Conservation (phyloP, 2,113 vertebrate genomes). For the Gasterosteus nipponicus region DNA sequence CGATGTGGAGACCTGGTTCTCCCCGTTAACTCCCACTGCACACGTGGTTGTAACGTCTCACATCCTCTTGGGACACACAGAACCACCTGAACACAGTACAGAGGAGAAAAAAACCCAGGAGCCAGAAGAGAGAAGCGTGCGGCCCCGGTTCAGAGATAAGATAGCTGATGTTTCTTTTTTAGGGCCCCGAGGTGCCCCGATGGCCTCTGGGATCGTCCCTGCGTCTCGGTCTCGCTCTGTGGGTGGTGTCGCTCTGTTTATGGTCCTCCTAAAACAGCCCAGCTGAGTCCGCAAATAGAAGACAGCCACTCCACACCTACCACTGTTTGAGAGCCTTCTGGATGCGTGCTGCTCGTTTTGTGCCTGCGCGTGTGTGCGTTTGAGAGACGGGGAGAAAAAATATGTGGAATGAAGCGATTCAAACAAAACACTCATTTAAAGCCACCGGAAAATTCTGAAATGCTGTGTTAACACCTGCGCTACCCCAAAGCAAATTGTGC, state of each 20-base stretch:
- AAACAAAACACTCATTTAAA: background rate
- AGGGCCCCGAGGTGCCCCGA: slow-evolving; percentile 39
- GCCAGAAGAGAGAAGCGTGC: background rate
- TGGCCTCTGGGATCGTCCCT: slow-evolving; percentile 27
- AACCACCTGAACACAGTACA: background rate
- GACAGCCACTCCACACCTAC: slow-evolving; percentile 29
- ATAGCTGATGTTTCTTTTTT: slow-evolving; percentile 61
- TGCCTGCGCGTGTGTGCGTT: background rate
- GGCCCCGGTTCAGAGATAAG: slow-evolving; percentile 48
- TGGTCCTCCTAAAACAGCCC: slow-evolving; percentile 73
- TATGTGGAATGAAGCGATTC: background rate
- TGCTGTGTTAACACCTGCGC: background rate
- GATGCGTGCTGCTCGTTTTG: background rate
- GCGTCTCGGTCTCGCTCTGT: slow-evolving; percentile 34
- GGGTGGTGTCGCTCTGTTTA: slow-evolving; percentile 70
- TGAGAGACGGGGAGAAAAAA: background rate
- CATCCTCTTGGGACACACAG: too few species aligned
- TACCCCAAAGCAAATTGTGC: background rate
- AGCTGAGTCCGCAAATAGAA: slow-evolving; percentile 77
- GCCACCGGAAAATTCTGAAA: background rate
- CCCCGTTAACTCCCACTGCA: background rate
- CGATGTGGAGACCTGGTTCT: background rate
- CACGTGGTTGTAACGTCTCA: background rate
- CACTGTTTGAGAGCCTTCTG: slow-evolving; percentile 2
- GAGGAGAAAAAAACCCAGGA: background rate